Base-by-base conservation (phyloP, 2,113 vertebrate species). In the Strix aluco region DNA sequence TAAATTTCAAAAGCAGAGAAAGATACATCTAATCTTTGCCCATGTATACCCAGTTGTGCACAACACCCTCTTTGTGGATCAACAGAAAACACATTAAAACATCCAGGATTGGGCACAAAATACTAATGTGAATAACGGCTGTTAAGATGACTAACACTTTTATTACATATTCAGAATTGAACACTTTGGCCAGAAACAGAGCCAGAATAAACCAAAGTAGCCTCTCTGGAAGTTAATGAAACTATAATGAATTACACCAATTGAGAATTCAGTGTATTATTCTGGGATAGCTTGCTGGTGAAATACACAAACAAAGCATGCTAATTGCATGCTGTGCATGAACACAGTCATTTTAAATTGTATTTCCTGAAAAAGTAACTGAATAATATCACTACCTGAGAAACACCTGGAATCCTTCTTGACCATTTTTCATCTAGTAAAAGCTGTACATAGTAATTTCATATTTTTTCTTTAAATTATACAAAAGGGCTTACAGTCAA, bases 131-230 rank as follows among this genome's bases (percentile, higher is more conserved):
- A 96, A 55, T 95, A 89, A 93, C 1, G 3, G 83, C 87, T 81
- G 87, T 63, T 87, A 42, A 65, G 87, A 96, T 95, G 92, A 96
- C 73, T 95, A 97, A 94, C 84, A 89, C 88, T 94, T 93, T 86
- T 84, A 95, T 92, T 94, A 54, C 91, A 87, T 81, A 82, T 49
- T 85, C 92, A 94, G 73, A 88, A 79, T 32, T 92, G 84, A 94
- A 80, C 69, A 30, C 55, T 87, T 52, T 6, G 54, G 74, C 66
- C 74, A 92, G 40, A 81, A 94, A 92, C 4, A 0, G 54, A 88
- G 78, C 57, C 92, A 92, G 70, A 87, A 89, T 87, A 80, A 94
- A 74, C 81, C 81, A 85, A 77, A 91, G 84, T n/a, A 92, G 89
- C 66, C 71, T 81, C 86, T 65, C 77, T 95, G 92, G 65, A 94